Conservation (phyloP, 2,113 vertebrate genomes). For the Dromaius novaehollandiae region DNA sequence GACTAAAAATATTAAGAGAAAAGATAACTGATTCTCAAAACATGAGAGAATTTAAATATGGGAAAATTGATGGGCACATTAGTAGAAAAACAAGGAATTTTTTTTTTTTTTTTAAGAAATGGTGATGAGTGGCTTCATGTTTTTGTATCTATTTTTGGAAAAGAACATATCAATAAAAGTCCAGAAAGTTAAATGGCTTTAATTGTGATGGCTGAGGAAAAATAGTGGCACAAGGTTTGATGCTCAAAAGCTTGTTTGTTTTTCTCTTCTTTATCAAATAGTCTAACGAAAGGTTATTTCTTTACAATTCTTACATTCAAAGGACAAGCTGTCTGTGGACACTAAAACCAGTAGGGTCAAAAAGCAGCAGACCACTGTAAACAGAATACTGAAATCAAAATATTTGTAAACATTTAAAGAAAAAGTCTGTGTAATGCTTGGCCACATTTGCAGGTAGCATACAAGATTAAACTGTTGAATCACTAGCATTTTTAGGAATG, state of each 20-base stretch:
- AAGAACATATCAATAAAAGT: neutral
- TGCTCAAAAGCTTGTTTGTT: neutral
- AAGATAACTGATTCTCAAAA: neutral
- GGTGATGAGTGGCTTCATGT: neutral
- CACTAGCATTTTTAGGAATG: neutral
- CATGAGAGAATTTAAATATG: neutral
- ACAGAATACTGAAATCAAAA: neutral
- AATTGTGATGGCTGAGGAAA: neutral
- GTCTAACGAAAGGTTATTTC: neutral
- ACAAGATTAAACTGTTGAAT: neutral
- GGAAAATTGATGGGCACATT: neutral
- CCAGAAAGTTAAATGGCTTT: neutral
- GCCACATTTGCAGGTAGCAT: neutral
- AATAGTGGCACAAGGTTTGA: neutral
- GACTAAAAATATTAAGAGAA: neutral
- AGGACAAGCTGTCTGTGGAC: neutral
- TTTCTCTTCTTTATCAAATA: neutral
- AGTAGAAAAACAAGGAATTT: neutral
- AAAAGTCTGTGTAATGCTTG: neutral
- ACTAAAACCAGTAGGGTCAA: neutral
- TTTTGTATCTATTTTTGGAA: neutral
- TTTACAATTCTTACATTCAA: neutral
- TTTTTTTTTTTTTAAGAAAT: neutral
- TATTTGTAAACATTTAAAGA: neutral
- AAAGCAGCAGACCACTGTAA: neutral